A percentile compares a stretch with the other conserved stretches of the same genome.
These are phyloP conservation scores for Gobio gobio DNA, from an alignment of 2,113 vertebrate species.

Conservation along the genomic window DNA sequence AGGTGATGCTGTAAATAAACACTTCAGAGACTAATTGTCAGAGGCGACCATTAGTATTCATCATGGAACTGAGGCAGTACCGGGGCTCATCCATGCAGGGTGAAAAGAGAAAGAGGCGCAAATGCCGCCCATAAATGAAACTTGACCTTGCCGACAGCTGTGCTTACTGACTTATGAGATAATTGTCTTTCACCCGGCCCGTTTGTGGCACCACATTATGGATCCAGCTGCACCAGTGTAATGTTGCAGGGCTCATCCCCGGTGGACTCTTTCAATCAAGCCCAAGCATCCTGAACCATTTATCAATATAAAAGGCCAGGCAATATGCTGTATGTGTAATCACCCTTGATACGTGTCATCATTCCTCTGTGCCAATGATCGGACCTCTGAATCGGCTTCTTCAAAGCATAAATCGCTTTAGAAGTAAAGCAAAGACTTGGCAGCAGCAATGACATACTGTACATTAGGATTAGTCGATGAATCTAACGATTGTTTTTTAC, in stretches of 20 bases:
- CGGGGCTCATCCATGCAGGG: slow-evolving; percentile 67
- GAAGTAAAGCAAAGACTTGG: neutral
- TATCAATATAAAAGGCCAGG: slow-evolving; percentile 48
- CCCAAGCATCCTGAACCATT: slow-evolving; percentile 55
- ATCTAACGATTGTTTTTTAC: neutral
- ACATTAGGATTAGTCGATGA: neutral
- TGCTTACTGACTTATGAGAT: slow-evolving; percentile 77
- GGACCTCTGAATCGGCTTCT: slow-evolving; percentile 8
- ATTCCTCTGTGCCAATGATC: slow-evolving; percentile 17
- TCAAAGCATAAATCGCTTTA: neutral
- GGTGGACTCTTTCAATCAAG: slow-evolving; percentile 63
- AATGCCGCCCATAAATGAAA: slow-evolving; percentile 68
- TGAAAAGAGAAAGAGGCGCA: slow-evolving; percentile 60
- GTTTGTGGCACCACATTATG: slow-evolving; percentile 65
- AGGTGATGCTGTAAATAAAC: slow-evolving; percentile 66
- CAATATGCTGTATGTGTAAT: slow-evolving; percentile 23
- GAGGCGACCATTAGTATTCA: slow-evolving; percentile 75
- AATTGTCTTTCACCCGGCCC: slow-evolving; percentile 70
- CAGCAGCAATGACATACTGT: neutral
- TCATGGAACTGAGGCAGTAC: slow-evolving; percentile 63
- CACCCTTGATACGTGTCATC: neutral
- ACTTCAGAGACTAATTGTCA: slow-evolving; percentile 72
- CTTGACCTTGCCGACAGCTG: slow-evolving; percentile 79
- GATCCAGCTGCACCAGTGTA: slow-evolving; percentile 58
- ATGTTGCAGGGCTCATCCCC: slow-evolving; percentile 55